These are phyloP conservation scores for Rhopalosiphum maidis DNA, from an alignment of 1,140 invertebrate species.

Conservation along the genomic window DNA sequence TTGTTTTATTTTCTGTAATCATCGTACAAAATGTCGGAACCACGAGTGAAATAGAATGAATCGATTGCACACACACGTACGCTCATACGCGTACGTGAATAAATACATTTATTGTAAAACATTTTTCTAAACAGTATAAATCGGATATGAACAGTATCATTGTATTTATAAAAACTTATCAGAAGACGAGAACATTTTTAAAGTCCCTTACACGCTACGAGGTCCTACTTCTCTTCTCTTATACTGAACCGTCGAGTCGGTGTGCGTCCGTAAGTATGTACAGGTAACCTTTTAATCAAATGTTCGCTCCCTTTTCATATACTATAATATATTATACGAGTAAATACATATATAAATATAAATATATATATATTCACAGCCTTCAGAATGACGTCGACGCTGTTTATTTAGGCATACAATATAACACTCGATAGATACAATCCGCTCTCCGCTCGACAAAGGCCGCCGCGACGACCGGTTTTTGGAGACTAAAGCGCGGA, in stretches of 20 bases:
- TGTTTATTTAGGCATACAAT: background rate
- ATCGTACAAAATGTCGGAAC: too few species aligned
- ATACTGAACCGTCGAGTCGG: background rate
- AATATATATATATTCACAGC: background rate
- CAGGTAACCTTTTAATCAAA: background rate
- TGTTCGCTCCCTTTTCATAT: background rate
- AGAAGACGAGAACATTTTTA: background rate
- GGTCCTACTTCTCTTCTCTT: background rate
- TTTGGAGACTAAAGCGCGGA: too few species aligned
- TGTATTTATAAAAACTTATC: background rate
- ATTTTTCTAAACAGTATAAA: background rate
- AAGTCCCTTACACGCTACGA: background rate
- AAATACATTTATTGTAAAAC: background rate
- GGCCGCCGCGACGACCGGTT: background rate
- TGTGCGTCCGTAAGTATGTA: background rate
- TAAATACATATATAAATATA: background rate
- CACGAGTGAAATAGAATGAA: too few species aligned
- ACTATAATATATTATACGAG: background rate
- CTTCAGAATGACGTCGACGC: background rate
- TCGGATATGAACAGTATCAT: background rate
- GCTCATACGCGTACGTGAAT: too few species aligned
- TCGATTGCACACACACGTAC: too few species aligned
- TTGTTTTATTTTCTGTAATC: too few species aligned
- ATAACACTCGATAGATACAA: background rate
- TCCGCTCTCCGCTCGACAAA: background rate